Conservation (phyloP, 2,888 invertebrate species). For the Drosophila histrio region DNA sequence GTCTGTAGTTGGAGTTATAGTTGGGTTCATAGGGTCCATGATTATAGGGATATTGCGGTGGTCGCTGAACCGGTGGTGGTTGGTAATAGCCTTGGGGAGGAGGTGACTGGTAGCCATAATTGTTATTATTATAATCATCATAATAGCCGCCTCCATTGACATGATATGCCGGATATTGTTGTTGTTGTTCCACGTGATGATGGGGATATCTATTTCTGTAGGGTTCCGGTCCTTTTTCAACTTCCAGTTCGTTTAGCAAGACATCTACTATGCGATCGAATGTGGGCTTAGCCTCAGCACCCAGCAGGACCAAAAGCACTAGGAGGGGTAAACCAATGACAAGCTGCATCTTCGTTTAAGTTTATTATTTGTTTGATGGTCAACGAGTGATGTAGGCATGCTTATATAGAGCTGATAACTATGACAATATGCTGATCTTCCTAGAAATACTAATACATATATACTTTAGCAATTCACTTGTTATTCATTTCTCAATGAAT, state of each 20-base stretch:
- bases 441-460: neutral
- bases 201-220: no score
- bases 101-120: constrained; percentile 21
- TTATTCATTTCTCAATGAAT: constrained; percentile 31
- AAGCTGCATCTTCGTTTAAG: constrained; percentile 40
- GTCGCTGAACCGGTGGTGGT: constrained; percentile 11
- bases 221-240: constrained; percentile 37
- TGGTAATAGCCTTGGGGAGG: constrained; percentile 44
- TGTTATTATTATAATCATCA: constrained; percentile 39
- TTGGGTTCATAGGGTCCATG: constrained; percentile 9
- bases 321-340: constrained; percentile 23
- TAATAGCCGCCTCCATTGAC: constrained; percentile 56
- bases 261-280: constrained; percentile 69
- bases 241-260: constrained; percentile 50
- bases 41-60: constrained; percentile 36
- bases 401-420: constrained; percentile 55
- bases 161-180: no score
- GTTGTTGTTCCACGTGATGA: no score
- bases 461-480: no score
- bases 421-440: no score
- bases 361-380: constrained; percentile 1
- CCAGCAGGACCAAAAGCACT: constrained; percentile 19
- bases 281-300: constrained; percentile 54
- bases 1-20: constrained; percentile 49
- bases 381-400: neutral